A percentile compares a stretch with the other conserved stretches of the same genome.
Evolutionary conservation across 2,113 vertebrate species (phyloP).

Genomic region (Leucosticte australis): DNA sequence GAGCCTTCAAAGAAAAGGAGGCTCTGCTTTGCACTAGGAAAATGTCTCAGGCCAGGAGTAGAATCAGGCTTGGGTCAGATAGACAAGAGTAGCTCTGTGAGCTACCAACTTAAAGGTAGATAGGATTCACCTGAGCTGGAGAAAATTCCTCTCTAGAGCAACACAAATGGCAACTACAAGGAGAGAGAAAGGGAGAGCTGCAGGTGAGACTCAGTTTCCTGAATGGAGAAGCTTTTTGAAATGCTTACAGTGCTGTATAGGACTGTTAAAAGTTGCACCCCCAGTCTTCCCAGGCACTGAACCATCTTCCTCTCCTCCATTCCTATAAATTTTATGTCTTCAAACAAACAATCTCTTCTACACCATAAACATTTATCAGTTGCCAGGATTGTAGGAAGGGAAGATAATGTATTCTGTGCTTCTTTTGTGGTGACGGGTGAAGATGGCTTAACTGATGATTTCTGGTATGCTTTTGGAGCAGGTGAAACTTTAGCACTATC

Average conservation of each 20-base stretch:
- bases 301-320: not conserved
- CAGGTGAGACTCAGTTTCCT: not conserved
- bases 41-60: not conserved
- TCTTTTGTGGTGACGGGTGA: not conserved
- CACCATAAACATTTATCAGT: not conserved
- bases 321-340: not conserved
- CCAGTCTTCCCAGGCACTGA: not conserved
- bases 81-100: not conserved
- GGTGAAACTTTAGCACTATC: slow-evolving; percentile 40
- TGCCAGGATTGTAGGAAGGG: not conserved
- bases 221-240: not conserved
- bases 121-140: not conserved
- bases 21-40: not conserved
- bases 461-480: not conserved
- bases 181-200: not conserved
- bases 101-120: not conserved
- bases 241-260: not conserved
- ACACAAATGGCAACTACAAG: not conserved
- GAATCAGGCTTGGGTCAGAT: not conserved
- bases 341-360: not conserved
- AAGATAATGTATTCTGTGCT: not conserved
- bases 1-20: not conserved
- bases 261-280: not conserved
- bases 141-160: not conserved
- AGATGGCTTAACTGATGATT: not conserved